Evolutionary conservation across 2,797 vertebrate species (phyloP).

Genomic region (Amazonetta brasiliensis): DNA sequence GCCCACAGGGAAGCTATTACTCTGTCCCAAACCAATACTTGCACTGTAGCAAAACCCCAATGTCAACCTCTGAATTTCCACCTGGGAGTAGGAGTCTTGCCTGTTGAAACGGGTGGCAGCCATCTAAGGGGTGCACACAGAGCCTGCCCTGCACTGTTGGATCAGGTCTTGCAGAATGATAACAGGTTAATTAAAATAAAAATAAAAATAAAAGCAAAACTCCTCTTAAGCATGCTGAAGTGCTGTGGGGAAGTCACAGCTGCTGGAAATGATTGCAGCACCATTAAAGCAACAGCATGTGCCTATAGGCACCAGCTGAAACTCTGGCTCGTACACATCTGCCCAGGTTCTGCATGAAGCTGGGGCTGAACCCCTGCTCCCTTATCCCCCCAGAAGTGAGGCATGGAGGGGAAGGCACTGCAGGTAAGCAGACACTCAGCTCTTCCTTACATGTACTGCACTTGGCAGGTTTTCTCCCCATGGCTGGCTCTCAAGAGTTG

Average conservation of each 20-base stretch:
- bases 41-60: neutral
- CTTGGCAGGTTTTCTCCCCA: neutral
- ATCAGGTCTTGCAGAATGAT: neutral
- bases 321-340: neutral
- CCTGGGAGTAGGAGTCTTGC: neutral
- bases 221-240: neutral
- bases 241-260: neutral
- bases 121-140: neutral
- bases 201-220: neutral
- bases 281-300: neutral
- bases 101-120: neutral
- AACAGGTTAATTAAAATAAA: neutral
- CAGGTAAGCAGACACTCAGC: neutral
- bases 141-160: neutral
- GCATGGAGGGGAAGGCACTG: fast-evolving
- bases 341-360: too few species aligned
- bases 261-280: neutral
- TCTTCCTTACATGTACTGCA: fast-evolving
- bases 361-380: too few species aligned
- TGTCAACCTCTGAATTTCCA: neutral
- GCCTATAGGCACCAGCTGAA: neutral
- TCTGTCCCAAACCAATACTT: neutral
- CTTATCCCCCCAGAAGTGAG: fast-evolving
- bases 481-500: neutral
- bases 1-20: neutral